Evolutionary conservation across 2,113 vertebrate genomes (phyloP).

Genomic region (Syrmaticus mikado): DNA sequence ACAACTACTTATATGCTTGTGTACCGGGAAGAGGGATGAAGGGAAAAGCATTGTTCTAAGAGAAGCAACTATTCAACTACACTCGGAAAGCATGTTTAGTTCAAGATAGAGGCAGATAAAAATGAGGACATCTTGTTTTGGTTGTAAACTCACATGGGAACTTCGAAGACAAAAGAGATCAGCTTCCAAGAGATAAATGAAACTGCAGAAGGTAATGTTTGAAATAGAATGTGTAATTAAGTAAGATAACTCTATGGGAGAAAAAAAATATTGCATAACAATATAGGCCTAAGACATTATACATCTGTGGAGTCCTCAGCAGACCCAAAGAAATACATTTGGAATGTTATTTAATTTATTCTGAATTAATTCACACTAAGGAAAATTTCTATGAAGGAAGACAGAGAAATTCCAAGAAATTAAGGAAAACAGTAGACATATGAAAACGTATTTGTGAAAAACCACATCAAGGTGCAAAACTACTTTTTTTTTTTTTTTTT

Average conservation of each 20-base stretch:
- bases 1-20: neutral
- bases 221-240: neutral
- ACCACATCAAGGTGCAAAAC: neutral
- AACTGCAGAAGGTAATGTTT: neutral
- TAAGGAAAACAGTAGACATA: neutral
- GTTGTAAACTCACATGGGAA: neutral
- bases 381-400: neutral
- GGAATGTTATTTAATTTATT: neutral
- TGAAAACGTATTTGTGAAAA: neutral
- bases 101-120: neutral
- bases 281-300: neutral
- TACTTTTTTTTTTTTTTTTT: too few species aligned
- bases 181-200: neutral
- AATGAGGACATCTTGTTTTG: neutral
- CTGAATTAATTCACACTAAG: neutral
- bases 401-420: neutral
- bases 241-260: rapidly evolving
- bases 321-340: neutral
- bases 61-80: neutral
- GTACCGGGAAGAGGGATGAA: neutral
- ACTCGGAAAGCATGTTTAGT: neutral
- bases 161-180: neutral
- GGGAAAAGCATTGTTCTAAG: neutral
- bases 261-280: neutral
- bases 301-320: neutral